Base-by-base conservation (phyloP, 2,113 vertebrate genomes). In the Percina caprodes region DNA sequence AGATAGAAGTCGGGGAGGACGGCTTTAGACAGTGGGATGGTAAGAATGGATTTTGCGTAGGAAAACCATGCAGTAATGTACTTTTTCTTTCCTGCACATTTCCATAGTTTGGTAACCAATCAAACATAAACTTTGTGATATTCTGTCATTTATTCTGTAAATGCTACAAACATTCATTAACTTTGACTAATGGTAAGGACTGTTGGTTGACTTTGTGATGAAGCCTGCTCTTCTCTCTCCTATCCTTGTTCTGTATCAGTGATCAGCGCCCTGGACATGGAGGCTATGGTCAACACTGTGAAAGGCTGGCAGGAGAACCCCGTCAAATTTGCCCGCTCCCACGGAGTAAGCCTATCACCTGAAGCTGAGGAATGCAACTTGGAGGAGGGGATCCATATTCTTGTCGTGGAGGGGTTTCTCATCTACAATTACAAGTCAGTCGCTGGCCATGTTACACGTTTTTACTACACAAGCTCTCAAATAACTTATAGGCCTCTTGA, bases 391-490 rank as follows among this genome's bases (percentile, higher is more conserved):
- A 63, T 95, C 84, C 97, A 98, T 85, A 93, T 99, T 73, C 97
- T 99, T 58, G 95, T 99, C 8, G 87, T 99, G 13, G 98, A 99
- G 86, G 98, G 98, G 46, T 99, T 99, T 88, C 95, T 99, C n/a
- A 96, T 99, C 75, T 99, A 99, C 88, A 99, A 96, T 85, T 97
- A 97, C 94, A 92, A 93, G 96, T 96, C 72, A 58, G 93, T 76
- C 3, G 9, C n/a, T 6, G 19, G 4, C 12, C 46, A n/a, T 21
- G 13, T 16, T 21, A 8, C 48, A 54, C 8, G 0, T 23, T 69
- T 56, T 60, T 26, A n/a, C 42, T 24, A 16, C 15, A 5, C 33
- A 30, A 42, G 6, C 15, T 65, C 16, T 49, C 19, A 49, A 8
- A 42, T 33, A 35, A 52, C 56, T 76, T 2, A 13, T 33, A n/a